Evolutionary conservation across 2,113 vertebrate genomes (phyloP).

Genomic region (Spea multiplicata): DNA sequence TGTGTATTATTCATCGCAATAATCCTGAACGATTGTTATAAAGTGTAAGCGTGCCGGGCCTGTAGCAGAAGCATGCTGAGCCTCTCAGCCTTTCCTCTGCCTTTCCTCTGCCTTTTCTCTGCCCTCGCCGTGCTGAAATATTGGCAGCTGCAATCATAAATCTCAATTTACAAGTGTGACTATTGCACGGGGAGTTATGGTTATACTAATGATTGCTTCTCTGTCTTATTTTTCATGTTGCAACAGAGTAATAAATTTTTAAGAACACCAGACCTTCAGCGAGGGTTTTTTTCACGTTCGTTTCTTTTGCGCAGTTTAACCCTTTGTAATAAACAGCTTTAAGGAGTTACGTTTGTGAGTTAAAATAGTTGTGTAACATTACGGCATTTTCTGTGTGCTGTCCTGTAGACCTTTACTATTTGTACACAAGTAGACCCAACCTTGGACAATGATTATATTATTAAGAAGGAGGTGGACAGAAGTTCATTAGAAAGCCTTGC

Average conservation of each 20-base stretch:
- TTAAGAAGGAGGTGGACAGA: no score
- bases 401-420: no score
- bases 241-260: constrained; percentile 82
- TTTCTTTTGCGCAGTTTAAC: neutral
- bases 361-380: no score
- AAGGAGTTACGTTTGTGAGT: no score
- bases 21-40: constrained; percentile 69
- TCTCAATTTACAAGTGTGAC: constrained; percentile 78
- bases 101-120: constrained; percentile 56
- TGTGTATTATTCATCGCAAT: constrained; percentile 70
- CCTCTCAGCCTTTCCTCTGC: constrained; percentile 54
- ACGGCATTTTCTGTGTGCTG: no score
- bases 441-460: no score
- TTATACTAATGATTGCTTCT: constrained; percentile 77
- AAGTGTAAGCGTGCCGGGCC: constrained; percentile 63
- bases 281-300: constrained; percentile 25
- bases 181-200: constrained; percentile 71
- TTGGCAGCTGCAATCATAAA: constrained; percentile 74
- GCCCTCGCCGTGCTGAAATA: constrained; percentile 64
- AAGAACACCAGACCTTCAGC: constrained; percentile 69
- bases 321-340: neutral
- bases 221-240: constrained; percentile 79
- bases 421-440: no score
- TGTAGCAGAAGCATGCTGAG: constrained; percentile 54
- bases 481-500: no score